phyloP scores from a whole-genome alignment of 2,797 vertebrate species.

The Micropoecilia bifurca region DNA sequence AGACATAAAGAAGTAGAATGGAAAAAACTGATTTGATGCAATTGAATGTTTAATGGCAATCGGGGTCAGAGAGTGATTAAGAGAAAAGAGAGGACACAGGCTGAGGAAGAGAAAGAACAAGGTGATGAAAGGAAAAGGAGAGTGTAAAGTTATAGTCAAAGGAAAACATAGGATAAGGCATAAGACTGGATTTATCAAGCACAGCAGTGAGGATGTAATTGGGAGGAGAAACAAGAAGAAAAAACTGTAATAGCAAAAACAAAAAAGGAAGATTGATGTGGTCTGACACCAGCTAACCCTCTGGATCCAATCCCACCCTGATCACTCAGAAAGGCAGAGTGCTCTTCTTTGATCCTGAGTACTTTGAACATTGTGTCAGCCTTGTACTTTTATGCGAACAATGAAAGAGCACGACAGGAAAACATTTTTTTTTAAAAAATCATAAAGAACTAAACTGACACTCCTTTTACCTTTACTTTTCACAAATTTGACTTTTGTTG shows the following conservation, averaged over 20 bases:
- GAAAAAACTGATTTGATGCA: constrained; percentile 30
- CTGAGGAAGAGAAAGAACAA: constrained; percentile 22
- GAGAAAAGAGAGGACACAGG: constrained; percentile 10
- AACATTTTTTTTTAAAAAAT: too few species aligned
- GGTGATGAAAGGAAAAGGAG: neutral
- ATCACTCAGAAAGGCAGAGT: constrained; percentile 63
- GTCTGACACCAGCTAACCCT: constrained; percentile 69
- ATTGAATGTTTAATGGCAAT: constrained; percentile 35
- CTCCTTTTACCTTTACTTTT: constrained; percentile 35
- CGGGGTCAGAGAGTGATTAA: constrained; percentile 20
- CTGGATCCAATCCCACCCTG: constrained; percentile 67
- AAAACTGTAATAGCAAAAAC: constrained; percentile 30
- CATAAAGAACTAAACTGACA: constrained; percentile 42
- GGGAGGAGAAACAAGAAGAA: constrained; percentile 35
- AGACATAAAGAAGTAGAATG: constrained; percentile 1
- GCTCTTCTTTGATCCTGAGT: constrained; percentile 78
- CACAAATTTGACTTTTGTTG: constrained; percentile 25
- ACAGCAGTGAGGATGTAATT: constrained; percentile 20
- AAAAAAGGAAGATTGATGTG: constrained; percentile 42
- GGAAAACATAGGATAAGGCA: neutral
- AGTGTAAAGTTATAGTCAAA: constrained; percentile 12
- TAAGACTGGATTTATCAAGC: constrained; percentile 28
- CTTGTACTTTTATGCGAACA: constrained; percentile 69
- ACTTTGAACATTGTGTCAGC: constrained; percentile 82
- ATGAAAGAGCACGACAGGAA: constrained; percentile 44